Conservation (phyloP, 2,797 vertebrate genomes). For the Hippocampus kuda region DNA sequence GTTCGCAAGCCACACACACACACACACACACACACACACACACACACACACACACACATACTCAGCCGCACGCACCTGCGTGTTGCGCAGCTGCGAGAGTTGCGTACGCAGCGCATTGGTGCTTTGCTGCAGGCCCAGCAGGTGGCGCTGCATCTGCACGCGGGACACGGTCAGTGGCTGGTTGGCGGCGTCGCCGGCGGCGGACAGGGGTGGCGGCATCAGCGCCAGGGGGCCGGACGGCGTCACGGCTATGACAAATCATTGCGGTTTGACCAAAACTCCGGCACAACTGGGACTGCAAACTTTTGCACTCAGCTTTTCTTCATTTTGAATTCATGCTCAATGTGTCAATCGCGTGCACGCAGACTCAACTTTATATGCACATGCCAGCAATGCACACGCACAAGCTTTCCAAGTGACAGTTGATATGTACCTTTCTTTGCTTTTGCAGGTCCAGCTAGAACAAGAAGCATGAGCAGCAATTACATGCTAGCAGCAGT, state of each 20-base stretch:
- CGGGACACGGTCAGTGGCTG: slow-evolving; percentile 79
- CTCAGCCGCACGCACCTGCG: slow-evolving; percentile 72
- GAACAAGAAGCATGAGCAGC: slow-evolving; percentile 68
- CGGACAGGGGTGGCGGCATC: slow-evolving; percentile 71
- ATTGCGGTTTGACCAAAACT: background rate
- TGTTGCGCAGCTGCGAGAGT: slow-evolving; percentile 82
- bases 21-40: background rate
- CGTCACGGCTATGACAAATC: slow-evolving; percentile 60
- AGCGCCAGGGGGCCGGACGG: slow-evolving; percentile 77
- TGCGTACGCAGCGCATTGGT: slow-evolving; percentile 84
- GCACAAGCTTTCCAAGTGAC: slow-evolving; percentile 22
- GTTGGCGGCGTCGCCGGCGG: slow-evolving; percentile 56
- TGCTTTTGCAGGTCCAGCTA: slow-evolving; percentile 73
- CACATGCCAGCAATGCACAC: background rate
- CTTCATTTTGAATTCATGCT: background rate
- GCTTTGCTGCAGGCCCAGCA: slow-evolving; percentile 87
- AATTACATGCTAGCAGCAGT: slow-evolving; percentile 42
- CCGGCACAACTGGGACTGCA: too few species aligned
- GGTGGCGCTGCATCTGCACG: slow-evolving; percentile 89
- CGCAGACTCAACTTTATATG: too few species aligned
- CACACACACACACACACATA: slow-evolving; percentile 47
- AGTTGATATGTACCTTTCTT: slow-evolving; percentile 69
- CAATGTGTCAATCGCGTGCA: background rate
- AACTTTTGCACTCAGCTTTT: too few species aligned
- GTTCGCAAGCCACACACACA: too few species aligned